Conservation (phyloP, 1,140 invertebrate species). For the Heliconius nattereri region DNA sequence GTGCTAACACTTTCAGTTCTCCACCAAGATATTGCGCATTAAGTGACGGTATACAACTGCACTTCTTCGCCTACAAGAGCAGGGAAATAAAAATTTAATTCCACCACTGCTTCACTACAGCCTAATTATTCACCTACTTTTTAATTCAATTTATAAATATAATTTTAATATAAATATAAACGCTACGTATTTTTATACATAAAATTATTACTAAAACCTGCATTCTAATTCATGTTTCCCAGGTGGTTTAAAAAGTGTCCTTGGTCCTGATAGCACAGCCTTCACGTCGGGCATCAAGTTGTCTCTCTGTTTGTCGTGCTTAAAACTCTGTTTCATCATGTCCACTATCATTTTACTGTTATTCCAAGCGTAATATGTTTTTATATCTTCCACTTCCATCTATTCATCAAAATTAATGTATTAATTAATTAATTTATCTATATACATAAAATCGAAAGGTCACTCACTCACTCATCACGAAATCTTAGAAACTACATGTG, state of each 20-base stretch:
- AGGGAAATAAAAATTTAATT: too few species aligned
- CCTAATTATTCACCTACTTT: too few species aligned
- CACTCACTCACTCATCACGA: too few species aligned
- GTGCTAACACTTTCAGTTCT: background rate
- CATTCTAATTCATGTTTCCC: slow-evolving; percentile 63
- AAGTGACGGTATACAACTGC: too few species aligned
- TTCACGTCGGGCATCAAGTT: slow-evolving; percentile 42
- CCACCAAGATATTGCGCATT: too few species aligned
- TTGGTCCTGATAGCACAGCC: slow-evolving; percentile 52
- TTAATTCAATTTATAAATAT: too few species aligned
- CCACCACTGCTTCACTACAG: too few species aligned
- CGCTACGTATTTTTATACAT: too few species aligned
- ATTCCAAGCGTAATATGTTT: slow-evolving; percentile 62
- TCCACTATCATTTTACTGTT: slow-evolving; percentile 54
- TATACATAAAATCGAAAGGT: too few species aligned
- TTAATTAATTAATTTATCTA: background rate
- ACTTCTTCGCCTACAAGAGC: too few species aligned
- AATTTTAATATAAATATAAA: too few species aligned
- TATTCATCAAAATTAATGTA: background rate
- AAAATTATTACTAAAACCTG: slow-evolving; percentile 44
- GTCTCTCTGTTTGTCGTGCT: slow-evolving; percentile 57
- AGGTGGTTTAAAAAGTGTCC: slow-evolving; percentile 52
- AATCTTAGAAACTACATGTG: too few species aligned
- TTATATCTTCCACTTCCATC: background rate
- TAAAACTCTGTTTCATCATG: slow-evolving; percentile 68